phyloP scores from a whole-genome alignment of 2,113 vertebrate species.

The Rhineura floridana region DNA sequence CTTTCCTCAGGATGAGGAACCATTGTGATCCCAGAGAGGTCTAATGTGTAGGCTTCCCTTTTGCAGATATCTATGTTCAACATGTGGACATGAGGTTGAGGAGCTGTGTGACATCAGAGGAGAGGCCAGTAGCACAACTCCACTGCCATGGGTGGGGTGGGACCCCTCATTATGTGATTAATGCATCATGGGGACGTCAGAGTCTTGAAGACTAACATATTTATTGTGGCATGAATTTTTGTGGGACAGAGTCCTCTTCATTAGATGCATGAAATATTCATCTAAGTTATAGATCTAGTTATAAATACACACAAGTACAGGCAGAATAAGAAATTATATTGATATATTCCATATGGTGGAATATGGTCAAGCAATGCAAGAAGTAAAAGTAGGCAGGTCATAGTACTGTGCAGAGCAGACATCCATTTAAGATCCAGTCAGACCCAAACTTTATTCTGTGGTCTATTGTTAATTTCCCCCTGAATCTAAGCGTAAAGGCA shows the following conservation, averaged over 20 bases:
- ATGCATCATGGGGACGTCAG: background rate
- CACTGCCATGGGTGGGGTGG: too few species aligned
- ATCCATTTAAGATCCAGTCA: background rate
- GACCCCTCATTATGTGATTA: background rate
- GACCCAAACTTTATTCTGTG: too few species aligned
- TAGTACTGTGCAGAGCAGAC: background rate
- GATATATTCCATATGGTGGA: background rate
- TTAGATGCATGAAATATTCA: background rate
- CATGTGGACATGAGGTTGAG: background rate
- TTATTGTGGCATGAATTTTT: background rate
- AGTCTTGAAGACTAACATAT: too few species aligned
- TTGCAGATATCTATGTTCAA: background rate
- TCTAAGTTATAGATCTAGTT: too few species aligned
- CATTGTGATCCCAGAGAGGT: background rate
- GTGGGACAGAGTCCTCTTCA: background rate
- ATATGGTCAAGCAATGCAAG: background rate
- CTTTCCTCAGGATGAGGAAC: background rate
- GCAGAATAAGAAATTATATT: background rate
- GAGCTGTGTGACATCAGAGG: too few species aligned
- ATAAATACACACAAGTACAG: background rate
- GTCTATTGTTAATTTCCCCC: too few species aligned
- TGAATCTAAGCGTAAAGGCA: too few species aligned
- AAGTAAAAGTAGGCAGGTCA: background rate
- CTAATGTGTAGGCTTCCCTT: background rate
- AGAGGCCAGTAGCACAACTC: too few species aligned